Evolutionary conservation across 2,797 vertebrate species (phyloP), one percentile per base, ranked within the genome.

Genomic region (Lycodopsis pacificus): DNA sequence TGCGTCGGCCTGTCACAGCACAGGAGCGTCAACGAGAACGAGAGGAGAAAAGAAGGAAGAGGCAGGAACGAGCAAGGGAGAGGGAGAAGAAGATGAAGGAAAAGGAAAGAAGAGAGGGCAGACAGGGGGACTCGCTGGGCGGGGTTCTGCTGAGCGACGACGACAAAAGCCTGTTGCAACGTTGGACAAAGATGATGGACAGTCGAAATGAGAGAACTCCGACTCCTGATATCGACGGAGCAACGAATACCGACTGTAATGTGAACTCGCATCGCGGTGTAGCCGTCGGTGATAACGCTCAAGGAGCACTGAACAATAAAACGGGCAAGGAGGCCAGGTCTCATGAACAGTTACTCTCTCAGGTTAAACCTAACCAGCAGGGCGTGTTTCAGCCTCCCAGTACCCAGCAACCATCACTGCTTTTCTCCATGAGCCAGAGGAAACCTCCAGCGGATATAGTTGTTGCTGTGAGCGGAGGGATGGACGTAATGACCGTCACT

Each of bases 11-110:
- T 0, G 94, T 99, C 84, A 99, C 97, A 0, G 97, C 97, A 4
- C 97, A 98, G 88, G 97, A 98, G 61, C 96, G 97, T 17, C 97
- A 98, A 81, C 92, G 97, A 1, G 97, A 98, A 62, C 88, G 97
- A 14, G 97, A 98, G 74, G 97, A 98, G 89, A 99, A 98, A 82
- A 91, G 97, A 2, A 93, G 94, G 53, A 95, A 97, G 68, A 94
- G 96, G 49, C 97, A 98, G 80, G 97, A 98, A 49, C 92, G 97
- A 4, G 96, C 97, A 1, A 92, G 95, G 73, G 97, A 97, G 87
- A 92, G 96, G 19, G 97, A 98, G 79, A 95, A 94, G 76, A 96
- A 97, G 85, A 89, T 96, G 64, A 96, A 96, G 75, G 97, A 98
- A 89, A 96, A 95, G 77, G 97, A 97, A 71, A 95, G 94, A 40